Conservation (phyloP, 2,797 vertebrate genomes). For the Chelon labrosus region DNA sequence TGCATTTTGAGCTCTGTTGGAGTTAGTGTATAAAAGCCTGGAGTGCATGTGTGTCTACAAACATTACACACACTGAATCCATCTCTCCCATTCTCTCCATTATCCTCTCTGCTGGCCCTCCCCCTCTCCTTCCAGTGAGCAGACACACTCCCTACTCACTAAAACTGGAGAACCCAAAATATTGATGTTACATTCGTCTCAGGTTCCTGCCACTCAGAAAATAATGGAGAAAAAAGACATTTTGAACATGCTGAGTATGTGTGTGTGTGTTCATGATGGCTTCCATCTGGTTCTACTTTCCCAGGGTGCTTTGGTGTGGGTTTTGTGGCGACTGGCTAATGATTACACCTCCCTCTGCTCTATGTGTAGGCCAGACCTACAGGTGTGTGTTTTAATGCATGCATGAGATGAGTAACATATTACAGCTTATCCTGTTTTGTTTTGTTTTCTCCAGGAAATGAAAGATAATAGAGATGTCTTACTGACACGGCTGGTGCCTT, state of each 20-base stretch:
- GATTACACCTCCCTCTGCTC: constrained; percentile 63
- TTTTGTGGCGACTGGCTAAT: constrained; percentile 54
- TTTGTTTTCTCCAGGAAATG: too few species aligned
- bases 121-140: constrained; percentile 7
- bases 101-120: constrained; percentile 13
- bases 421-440: constrained; percentile 21
- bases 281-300: constrained; percentile 76
- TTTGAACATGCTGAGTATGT: constrained; percentile 19
- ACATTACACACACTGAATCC: neutral
- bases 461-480: constrained; percentile 18
- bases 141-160: constrained; percentile 20
- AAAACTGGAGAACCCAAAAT: constrained; percentile 50
- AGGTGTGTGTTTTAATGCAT: constrained; percentile 7
- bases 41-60: neutral
- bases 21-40: neutral
- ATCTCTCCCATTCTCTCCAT: neutral
- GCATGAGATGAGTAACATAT: constrained; percentile 32
- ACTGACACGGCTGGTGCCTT: constrained; percentile 5
- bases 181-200: constrained; percentile 67
- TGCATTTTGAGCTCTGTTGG: constrained; percentile 18
- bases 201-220: constrained; percentile 63
- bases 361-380: constrained; percentile 55
- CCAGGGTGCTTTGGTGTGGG: constrained; percentile 68
- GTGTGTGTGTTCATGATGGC: constrained; percentile 39
- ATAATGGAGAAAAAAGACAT: constrained; percentile 28